phyloP scores from a whole-genome alignment of 1,140 invertebrate genomes.

The Oryctes rhinoceros region DNA sequence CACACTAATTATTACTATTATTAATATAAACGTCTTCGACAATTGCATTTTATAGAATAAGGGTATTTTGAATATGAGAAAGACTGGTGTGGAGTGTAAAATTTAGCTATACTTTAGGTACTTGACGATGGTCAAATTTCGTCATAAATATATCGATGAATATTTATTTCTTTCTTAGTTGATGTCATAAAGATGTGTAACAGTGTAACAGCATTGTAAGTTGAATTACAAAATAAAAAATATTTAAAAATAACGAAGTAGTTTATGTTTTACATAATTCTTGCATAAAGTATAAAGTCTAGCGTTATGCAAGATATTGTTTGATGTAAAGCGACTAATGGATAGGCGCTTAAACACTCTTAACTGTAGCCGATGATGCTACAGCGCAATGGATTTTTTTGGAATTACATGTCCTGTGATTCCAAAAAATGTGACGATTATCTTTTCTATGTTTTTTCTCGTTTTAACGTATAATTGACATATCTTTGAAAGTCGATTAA shows the following conservation, averaged over 20 bases:
- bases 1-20: background rate
- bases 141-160: background rate
- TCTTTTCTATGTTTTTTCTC: too few relatives aligned
- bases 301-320: too few relatives aligned
- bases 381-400: too few relatives aligned
- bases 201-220: constrained; percentile 9
- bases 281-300: too few relatives aligned
- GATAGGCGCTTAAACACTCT: too few relatives aligned
- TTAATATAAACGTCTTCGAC: background rate
- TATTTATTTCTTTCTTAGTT: background rate
- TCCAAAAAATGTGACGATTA: too few relatives aligned
- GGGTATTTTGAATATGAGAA: background rate
- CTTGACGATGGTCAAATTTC: background rate
- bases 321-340: too few relatives aligned
- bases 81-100: constrained; percentile 12
- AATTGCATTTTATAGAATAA: background rate
- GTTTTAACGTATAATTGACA: too few relatives aligned
- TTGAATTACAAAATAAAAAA: background rate
- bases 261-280: background rate
- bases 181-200: constrained; percentile 11
- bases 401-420: too few relatives aligned
- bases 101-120: background rate
- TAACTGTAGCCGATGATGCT: too few relatives aligned
- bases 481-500: too few relatives aligned
- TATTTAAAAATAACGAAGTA: background rate